Evolutionary conservation across 2,888 invertebrate species (phyloP).

Genomic region (Drosophila anomelani): DNA sequence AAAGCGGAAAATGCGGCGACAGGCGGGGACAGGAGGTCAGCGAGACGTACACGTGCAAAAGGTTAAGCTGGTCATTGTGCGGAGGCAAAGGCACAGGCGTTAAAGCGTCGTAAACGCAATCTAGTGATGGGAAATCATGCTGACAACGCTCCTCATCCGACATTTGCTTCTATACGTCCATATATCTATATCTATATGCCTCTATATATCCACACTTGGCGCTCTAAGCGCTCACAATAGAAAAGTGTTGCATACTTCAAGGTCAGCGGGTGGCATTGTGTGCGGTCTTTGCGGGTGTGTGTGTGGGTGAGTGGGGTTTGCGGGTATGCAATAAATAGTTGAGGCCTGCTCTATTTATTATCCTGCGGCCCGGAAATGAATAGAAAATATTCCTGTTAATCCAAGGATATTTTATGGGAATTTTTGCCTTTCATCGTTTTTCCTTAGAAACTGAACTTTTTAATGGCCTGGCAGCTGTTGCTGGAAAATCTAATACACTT

Average conservation of each 20-base stretch:
- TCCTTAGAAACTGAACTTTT: neutral
- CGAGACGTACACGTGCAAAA: slow-evolving; percentile 59
- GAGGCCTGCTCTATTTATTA: slow-evolving; percentile 41
- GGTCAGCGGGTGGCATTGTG: slow-evolving; percentile 54
- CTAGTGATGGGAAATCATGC: slow-evolving; percentile 50
- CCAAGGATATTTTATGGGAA: slow-evolving; percentile 22
- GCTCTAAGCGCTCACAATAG: slow-evolving; percentile 35
- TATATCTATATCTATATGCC: slow-evolving; percentile 5
- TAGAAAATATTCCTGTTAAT: slow-evolving; percentile 27
- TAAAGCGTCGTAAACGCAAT: slow-evolving; percentile 58
- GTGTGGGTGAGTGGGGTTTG: neutral
- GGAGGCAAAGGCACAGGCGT: slow-evolving; percentile 53
- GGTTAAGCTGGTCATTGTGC: slow-evolving; percentile 70
- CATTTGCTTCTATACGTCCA: slow-evolving; percentile 1
- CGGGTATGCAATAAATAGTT: slow-evolving; percentile 29
- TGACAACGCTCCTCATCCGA: slow-evolving; percentile 36
- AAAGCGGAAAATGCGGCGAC: slow-evolving; percentile 18
- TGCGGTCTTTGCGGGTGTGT: neutral
- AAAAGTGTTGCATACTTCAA: slow-evolving; percentile 79
- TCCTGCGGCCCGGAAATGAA: slow-evolving; percentile 25
- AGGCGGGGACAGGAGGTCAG: slow-evolving; percentile 19
- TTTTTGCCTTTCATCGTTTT: slow-evolving; percentile 1
- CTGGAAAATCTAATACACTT: neutral
- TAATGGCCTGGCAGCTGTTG: slow-evolving; percentile 7
- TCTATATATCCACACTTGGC: slow-evolving; percentile 7